Conservation (phyloP, 2,888 invertebrate species). For the Pammene fasciana region DNA sequence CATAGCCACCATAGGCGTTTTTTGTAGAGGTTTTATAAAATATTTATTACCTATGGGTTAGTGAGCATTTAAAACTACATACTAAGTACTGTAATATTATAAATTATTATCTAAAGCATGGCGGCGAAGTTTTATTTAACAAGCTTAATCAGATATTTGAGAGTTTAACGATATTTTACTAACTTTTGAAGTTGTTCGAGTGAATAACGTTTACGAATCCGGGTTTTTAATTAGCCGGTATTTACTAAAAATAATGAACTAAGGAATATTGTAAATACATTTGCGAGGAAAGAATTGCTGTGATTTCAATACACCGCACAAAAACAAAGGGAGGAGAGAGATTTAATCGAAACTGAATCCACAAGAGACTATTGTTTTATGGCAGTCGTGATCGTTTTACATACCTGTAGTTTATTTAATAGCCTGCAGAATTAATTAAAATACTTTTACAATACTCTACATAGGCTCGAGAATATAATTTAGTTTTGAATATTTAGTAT, state of each 20-base stretch:
- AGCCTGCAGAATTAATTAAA: not conserved
- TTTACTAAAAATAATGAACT: slow-evolving; percentile 8
- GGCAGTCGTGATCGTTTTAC: slow-evolving; percentile 14
- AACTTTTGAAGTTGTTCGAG: not conserved
- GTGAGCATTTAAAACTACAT: too few relatives aligned
- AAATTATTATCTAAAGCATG: too few relatives aligned
- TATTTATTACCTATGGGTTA: too few relatives aligned
- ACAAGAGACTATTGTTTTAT: slow-evolving; percentile 30
- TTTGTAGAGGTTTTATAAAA: too few relatives aligned
- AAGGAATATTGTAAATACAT: not conserved
- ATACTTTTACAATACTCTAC: not conserved
- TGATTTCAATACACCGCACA: slow-evolving; percentile 19
- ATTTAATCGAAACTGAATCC: slow-evolving; percentile 31
- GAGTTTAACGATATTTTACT: too few relatives aligned
- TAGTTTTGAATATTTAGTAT: too few relatives aligned
- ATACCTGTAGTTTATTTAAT: not conserved
- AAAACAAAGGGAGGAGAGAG: slow-evolving; percentile 25
- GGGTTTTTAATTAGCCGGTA: slow-evolving; percentile 8
- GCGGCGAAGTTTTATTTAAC: too few relatives aligned
- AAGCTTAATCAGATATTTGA: too few relatives aligned
- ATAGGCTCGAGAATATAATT: too few relatives aligned
- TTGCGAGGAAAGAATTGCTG: slow-evolving; percentile 13
- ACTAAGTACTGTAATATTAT: too few relatives aligned
- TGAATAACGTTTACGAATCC: not conserved
- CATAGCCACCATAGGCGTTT: too few relatives aligned